Conservation (phyloP, 2,797 vertebrate genomes). For the Novumbra hubbsi region DNA sequence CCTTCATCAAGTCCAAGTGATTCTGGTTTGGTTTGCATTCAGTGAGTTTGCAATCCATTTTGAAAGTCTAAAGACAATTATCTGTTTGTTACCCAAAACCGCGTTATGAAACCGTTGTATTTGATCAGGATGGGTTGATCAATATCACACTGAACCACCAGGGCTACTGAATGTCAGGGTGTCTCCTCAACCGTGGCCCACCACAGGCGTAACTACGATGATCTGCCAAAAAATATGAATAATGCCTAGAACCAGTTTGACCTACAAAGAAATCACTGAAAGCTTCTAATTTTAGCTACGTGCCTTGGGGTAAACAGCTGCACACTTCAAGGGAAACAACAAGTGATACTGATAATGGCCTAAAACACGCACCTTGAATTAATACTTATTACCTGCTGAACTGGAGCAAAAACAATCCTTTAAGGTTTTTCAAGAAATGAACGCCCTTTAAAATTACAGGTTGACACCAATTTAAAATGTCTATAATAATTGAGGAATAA, state of each 20-base stretch:
- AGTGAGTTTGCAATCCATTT: background rate
- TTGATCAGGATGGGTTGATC: background rate
- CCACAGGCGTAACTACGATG: background rate
- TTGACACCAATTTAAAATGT: too few relatives aligned
- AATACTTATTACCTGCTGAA: background rate
- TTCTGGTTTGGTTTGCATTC: background rate
- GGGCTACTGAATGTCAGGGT: background rate
- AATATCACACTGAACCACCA: background rate
- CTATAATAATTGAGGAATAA: background rate
- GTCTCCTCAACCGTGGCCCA: background rate
- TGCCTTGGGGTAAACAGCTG: slow-evolving; percentile 13
- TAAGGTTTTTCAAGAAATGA: too few relatives aligned
- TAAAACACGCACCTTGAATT: background rate
- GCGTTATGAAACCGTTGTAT: background rate
- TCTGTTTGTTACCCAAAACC: background rate
- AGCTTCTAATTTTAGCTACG: background rate
- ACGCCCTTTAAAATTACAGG: too few relatives aligned
- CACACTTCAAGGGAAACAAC: background rate
- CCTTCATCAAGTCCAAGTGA: background rate
- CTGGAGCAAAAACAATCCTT: background rate
- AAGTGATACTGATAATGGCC: slow-evolving; percentile 8
- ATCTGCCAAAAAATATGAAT: background rate
- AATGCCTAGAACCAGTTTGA: slow-evolving; percentile 15
- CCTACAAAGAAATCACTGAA: background rate
- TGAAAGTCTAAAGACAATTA: background rate